phyloP scores from a whole-genome alignment of 2,113 vertebrate species.

The Burhinus oedicnemus region DNA sequence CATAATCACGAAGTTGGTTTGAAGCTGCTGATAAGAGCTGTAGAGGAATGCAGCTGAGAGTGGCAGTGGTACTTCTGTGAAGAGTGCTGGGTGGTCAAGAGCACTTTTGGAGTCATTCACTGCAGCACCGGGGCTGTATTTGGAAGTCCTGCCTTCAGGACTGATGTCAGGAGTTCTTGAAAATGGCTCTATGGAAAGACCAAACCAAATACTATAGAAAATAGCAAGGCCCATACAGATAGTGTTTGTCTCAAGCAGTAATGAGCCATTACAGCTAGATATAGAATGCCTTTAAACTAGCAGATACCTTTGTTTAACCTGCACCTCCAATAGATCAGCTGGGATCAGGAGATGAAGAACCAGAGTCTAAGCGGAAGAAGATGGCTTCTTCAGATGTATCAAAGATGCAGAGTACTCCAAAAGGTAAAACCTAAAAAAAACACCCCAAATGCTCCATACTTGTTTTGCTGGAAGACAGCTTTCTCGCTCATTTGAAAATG shows the following conservation, averaged over 20 bases:
- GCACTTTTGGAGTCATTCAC: neutral
- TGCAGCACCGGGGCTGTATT: no score
- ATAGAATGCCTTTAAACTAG: neutral
- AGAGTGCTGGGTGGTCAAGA: neutral
- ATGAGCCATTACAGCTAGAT: rapidly evolving
- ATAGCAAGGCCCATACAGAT: rapidly evolving
- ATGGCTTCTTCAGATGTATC: neutral
- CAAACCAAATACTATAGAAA: neutral
- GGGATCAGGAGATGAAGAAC: conserved; percentile 41
- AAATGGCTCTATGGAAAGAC: neutral
- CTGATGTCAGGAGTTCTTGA: neutral
- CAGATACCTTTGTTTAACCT: neutral
- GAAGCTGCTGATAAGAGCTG: no score
- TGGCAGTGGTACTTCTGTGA: neutral
- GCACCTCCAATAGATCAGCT: conserved; percentile 7
- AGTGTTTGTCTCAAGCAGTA: neutral
- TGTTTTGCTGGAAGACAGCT: neutral
- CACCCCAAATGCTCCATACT: rapidly evolving
- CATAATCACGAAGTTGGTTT: no score
- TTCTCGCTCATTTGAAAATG: rapidly evolving
- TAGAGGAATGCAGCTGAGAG: neutral
- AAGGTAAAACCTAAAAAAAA: neutral
- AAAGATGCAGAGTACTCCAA: neutral
- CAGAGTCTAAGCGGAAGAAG: conserved; percentile 56
- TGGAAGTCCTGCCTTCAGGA: neutral